Base-by-base conservation (phyloP, 1,140 invertebrate species). In the Drosophila ohnishii region DNA sequence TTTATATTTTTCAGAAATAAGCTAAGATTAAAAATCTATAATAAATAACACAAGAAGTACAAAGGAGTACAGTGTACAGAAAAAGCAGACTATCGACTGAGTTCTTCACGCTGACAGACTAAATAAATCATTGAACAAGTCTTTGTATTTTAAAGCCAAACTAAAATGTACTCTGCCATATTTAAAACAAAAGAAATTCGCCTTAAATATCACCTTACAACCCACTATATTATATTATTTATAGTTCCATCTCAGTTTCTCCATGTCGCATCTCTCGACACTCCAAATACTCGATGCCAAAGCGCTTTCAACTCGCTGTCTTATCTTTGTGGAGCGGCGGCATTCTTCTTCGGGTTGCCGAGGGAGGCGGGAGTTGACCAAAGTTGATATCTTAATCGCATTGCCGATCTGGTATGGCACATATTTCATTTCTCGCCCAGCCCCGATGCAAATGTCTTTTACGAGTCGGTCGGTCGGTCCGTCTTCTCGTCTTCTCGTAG, bases 381-480 rank as follows among this genome's bases (percentile, higher is more conserved):
- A 61, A 82, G 71, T 83, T 83, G 79, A 83, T 88, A 83, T 86
- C 81, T 86, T 86, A 86, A 86, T 86, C 83, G 83, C 84, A 75
- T 87, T 87, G 83, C 77, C 69, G 81, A 84, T 84, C 80, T 80
- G 71, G 50, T 56, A 37, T 75, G 70, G 50, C 70, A 74, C 59
- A 75, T 74, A 74, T 74, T 73, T 74, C 72, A 75, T 75, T 75
- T 75, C 70, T 74, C 66, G 69, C 69, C 63, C 63, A 47, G 62
- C 45, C 30, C 39, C 39, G 16, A 58, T 67, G 62, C 73, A 76
- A 76, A 76, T 76, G 73, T 55, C 55, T 60, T 47, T 67, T 40
- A 64, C 60, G 71, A 56, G 51, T 14, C 19, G 32, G 7, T 22
- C 13, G 16, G 28, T 50, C 14, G 1, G 25, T 28, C 45, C 8